Conservation (phyloP, 2,888 invertebrate species). For the Hirtodrosophila alboralis region DNA sequence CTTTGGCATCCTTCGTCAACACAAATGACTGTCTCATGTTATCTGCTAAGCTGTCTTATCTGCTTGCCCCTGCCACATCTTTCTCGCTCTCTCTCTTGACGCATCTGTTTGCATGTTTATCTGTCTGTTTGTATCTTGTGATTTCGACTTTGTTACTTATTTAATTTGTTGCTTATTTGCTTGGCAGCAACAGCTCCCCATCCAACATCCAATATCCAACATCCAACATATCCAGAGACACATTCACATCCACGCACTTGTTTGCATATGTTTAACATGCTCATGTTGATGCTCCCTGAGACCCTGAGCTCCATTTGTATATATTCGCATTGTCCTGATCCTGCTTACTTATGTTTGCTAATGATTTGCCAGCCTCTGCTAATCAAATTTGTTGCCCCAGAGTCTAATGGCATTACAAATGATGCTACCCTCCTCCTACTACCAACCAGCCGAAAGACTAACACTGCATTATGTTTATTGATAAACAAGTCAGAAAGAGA, state of each 20-base stretch:
- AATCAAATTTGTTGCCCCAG: conserved; percentile 66
- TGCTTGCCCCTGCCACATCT: conserved; percentile 48
- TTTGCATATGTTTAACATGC: conserved; percentile 78
- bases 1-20: conserved; percentile 66
- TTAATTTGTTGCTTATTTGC: conserved; percentile 78
- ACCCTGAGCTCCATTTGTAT: not conserved
- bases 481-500: conserved; percentile 12
- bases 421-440: conserved; percentile 11
- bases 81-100: no score
- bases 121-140: conserved; percentile 40
- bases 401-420: conserved; percentile 61
- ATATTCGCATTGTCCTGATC: conserved; percentile 1
- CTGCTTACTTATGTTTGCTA: conserved; percentile 64
- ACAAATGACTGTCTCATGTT: conserved; percentile 80
- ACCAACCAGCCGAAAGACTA: no score
- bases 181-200: conserved; percentile 36
- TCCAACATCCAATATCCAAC: conserved; percentile 21
- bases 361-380: conserved; percentile 72
- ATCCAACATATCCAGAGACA: conserved; percentile 10
- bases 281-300: conserved; percentile 23
- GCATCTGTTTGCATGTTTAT: conserved; percentile 55
- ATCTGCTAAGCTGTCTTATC: conserved; percentile 78
- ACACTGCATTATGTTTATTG: conserved; percentile 29
- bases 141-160: conserved; percentile 76
- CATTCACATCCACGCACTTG: conserved; percentile 65